Evolutionary conservation across 1,140 invertebrate genomes (phyloP), one percentile per base, ranked within the genome.

Genomic region (Drosophila kurseongensis): DNA sequence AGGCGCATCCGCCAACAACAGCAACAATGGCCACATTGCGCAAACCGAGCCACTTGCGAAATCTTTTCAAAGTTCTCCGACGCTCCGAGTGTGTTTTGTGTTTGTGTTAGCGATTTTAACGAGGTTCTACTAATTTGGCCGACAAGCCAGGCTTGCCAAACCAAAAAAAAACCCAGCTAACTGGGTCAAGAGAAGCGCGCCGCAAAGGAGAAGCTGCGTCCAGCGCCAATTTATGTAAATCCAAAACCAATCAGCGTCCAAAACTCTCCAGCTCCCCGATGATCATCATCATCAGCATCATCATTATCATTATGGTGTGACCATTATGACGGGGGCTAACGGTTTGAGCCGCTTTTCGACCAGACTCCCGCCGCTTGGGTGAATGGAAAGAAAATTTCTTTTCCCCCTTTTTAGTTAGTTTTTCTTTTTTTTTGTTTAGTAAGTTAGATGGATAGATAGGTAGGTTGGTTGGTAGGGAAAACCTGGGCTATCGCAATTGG

Each of bases 181-280:
- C 79, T 88, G 67, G 83, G 83, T 86, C 83, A 88, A 67, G 69
- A 80, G 68, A 67, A 63, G 76, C n/a, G 29, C 47, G 68, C 51
- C n/a, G 48, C 32, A 42, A 23, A 13, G 52, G 27, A 55, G 12
- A 63, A 51, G 52, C 47, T 63, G 69, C 54, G 60, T 23, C 45
- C 67, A 73, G 36, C 82, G 82, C 82, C 83, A 86, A 86, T 86
- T 86, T 86, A 86, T 86, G 82, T 86, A 86, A 86, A 86, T 86
- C 82, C 75, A 86, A 86, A 82, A 88, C 82, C 82, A 86, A 86
- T 86, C 82, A 86, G 83, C 58, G 74, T 18, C 12, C 18, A 47
- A 23, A 13, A 7, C 65, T 47, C 68, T 45, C 44, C 69, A 38
- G n/a, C 4, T 23, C 59, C 59, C 9, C 44, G 5, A 48, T 29